A percentile compares a stretch with the other conserved stretches of the same genome.
These are phyloP conservation scores for Dasyornis broadbenti DNA, from an alignment of 2,113 vertebrate species.

Conservation along the genomic window DNA sequence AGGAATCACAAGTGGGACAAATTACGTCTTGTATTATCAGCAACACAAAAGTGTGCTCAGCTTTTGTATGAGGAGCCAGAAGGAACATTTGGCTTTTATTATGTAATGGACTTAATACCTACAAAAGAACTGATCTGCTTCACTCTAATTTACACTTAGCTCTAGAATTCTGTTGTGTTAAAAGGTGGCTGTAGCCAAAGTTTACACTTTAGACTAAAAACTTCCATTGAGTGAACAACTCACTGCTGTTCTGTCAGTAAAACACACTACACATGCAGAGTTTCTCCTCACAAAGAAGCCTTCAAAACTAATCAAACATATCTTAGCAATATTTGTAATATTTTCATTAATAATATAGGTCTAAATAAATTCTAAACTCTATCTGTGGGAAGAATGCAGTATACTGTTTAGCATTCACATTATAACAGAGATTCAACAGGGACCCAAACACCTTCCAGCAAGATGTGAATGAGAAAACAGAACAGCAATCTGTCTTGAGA, in stretches of 20 bases:
- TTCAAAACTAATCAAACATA: neutral
- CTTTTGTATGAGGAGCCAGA: conserved; percentile 7
- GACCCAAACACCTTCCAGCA: neutral
- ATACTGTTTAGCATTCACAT: neutral
- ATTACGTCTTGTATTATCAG: conserved; percentile 22
- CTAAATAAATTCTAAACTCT: neutral
- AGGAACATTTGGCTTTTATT: conserved; percentile 39
- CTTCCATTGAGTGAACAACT: neutral
- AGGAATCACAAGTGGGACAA: neutral
- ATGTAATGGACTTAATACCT: neutral
- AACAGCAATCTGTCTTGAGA: conserved; percentile 23
- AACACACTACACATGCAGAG: neutral
- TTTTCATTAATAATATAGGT: neutral
- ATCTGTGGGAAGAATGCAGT: neutral
- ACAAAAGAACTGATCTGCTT: neutral
- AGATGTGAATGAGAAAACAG: neutral
- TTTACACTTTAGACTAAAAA: neutral
- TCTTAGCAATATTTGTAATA: neutral
- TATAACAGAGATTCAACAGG: neutral
- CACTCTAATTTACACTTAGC: neutral
- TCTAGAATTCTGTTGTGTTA: neutral
- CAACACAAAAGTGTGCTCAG: neutral
- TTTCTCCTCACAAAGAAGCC: neutral
- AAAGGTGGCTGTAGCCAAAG: neutral
- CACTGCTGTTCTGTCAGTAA: neutral